These are phyloP conservation scores for Pteropus alecto DNA, from an alignment of 2,113 vertebrate genomes.

Conservation along the genomic window DNA sequence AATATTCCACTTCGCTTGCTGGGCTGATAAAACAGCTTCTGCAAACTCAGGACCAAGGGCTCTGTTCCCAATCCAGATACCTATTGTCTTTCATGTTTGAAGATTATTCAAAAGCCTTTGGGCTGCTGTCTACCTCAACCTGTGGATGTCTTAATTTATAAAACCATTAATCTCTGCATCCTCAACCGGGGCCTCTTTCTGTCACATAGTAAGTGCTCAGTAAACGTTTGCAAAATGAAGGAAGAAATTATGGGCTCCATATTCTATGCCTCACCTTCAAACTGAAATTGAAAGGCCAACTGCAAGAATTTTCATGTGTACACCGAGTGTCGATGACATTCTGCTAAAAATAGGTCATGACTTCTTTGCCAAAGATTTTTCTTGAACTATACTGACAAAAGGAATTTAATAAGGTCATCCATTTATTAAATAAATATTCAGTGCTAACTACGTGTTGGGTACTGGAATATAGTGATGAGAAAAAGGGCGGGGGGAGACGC, in stretches of 20 bases:
- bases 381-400: neutral
- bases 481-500: neutral
- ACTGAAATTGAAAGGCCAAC: neutral
- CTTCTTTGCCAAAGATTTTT: conserved; percentile 6
- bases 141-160: conserved; percentile 40
- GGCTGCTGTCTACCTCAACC: neutral
- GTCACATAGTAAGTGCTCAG: conserved; percentile 11
- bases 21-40: conserved; percentile 54
- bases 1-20: conserved; percentile 17
- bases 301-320: neutral
- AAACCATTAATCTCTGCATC: neutral
- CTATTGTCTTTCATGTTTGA: conserved; percentile 39
- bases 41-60: conserved; percentile 7
- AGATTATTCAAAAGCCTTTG: conserved; percentile 3
- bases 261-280: neutral
- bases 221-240: neutral
- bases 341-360: neutral
- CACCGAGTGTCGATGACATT: neutral
- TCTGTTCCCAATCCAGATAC: conserved; percentile 39
- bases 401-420: neutral
- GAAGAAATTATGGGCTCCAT: neutral
- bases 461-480: neutral
- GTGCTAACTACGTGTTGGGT: neutral
- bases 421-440: neutral
- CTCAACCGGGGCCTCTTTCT: neutral